phyloP scores from a whole-genome alignment of 2,113 vertebrate species.

The Stictonetta naevosa region DNA sequence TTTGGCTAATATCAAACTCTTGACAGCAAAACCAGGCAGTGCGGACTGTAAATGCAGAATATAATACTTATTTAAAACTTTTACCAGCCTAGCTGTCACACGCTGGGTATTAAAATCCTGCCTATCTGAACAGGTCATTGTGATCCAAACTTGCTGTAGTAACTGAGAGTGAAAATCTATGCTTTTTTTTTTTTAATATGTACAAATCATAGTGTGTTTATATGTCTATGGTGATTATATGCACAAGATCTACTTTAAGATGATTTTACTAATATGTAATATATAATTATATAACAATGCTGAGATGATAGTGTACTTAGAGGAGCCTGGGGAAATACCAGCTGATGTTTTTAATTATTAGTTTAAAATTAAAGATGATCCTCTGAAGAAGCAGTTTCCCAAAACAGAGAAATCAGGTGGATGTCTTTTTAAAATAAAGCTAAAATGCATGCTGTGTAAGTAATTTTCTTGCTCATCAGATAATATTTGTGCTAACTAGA shows the following conservation, averaged over 20 bases:
- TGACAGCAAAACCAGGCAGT: not conserved
- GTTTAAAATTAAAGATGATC: not conserved
- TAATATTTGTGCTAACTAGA: not conserved
- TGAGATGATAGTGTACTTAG: not conserved
- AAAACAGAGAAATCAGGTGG: not conserved
- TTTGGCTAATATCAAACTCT: not conserved
- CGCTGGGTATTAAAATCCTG: not conserved
- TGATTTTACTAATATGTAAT: not conserved
- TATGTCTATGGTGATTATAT: not conserved
- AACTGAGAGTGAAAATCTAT: not conserved
- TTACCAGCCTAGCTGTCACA: not conserved
- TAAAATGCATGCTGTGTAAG: not conserved
- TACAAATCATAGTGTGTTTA: not conserved
- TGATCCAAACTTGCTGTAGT: not conserved
- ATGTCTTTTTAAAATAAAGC: not conserved
- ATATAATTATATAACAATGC: not conserved
- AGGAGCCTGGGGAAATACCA: not conserved
- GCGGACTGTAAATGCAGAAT: not conserved
- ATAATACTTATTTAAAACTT: not conserved
- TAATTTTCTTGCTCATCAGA: not conserved
- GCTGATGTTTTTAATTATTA: not conserved
- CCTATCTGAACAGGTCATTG: not conserved
- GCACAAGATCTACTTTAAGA: not conserved
- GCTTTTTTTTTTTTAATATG: too few species aligned
- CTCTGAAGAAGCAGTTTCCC: not conserved